A percentile compares a stretch with the other conserved stretches of the same genome.
These are phyloP conservation scores for Elephantulus edwardii DNA, from an alignment of 2,113 vertebrate genomes.

Conservation along the genomic window DNA sequence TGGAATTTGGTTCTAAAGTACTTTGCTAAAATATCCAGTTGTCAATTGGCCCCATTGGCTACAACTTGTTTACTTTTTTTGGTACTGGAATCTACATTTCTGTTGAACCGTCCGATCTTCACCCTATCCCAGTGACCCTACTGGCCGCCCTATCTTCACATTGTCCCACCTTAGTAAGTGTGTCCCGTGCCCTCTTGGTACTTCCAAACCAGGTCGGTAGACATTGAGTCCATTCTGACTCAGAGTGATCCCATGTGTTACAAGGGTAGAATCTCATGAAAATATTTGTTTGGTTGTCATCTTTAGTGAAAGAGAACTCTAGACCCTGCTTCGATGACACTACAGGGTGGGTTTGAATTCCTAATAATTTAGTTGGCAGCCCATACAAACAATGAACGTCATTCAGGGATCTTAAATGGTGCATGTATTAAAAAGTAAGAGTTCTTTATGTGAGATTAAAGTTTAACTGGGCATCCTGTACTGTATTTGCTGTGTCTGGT, in stretches of 20 bases:
- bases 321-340: neutral
- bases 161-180: neutral
- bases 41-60: neutral
- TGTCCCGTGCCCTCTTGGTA: neutral
- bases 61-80: neutral
- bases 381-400: neutral
- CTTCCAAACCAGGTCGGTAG: neutral
- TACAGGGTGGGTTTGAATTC: neutral
- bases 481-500: constrained; percentile 1
- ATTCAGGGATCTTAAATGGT: neutral
- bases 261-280: neutral
- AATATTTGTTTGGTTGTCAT: neutral
- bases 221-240: neutral
- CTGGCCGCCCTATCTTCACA: neutral
- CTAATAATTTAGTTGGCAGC: neutral
- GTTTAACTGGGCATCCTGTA: neutral
- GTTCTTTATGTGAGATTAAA: neutral
- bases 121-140: neutral
- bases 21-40: neutral
- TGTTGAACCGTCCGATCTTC: no score
- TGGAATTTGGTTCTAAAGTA: neutral
- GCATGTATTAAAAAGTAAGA: neutral
- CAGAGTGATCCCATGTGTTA: neutral
- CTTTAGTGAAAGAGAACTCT: neutral
- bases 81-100: neutral